Evolutionary conservation across 2,888 invertebrate genomes (phyloP).

Genomic region (Tachystola acroxantha): DNA sequence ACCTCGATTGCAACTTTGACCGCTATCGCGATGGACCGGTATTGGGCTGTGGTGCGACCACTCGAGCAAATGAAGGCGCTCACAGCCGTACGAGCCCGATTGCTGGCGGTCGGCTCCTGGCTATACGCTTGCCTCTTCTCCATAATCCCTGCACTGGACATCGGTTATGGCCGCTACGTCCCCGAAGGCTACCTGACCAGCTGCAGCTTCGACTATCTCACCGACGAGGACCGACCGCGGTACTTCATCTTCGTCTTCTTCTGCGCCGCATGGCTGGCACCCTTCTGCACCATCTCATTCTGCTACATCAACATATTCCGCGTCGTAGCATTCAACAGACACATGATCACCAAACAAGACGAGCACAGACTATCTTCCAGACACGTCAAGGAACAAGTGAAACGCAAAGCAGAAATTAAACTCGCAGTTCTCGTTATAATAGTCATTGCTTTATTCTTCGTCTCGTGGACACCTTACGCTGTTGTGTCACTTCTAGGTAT

Average conservation of each 20-base stretch:
- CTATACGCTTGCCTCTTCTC: conserved; percentile 84
- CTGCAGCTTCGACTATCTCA: conserved; percentile 91
- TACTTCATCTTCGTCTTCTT: conserved; percentile 87
- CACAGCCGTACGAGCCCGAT: conserved; percentile 78
- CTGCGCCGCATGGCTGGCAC: conserved; percentile 86
- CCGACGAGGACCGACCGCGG: conserved; percentile 77
- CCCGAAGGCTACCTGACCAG: conserved; percentile 91
- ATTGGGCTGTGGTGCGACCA: conserved; percentile 89
- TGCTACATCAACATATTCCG: conserved; percentile 85
- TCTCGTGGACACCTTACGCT: conserved; percentile 91
- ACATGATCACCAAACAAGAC: conserved; percentile 57
- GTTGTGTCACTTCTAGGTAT: conserved; percentile 86
- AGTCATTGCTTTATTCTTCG: conserved; percentile 85
- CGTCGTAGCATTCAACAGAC: conserved; percentile 77
- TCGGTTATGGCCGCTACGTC: conserved; percentile 86
- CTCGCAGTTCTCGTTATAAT: conserved; percentile 83
- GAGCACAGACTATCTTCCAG: conserved; percentile 72
- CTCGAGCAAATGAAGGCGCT: conserved; percentile 82
- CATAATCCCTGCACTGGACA: conserved; percentile 82
- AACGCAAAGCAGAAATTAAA: conserved; percentile 84
- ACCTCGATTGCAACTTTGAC: conserved; percentile 89
- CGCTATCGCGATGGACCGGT: conserved; percentile 89
- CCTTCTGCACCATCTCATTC: conserved; percentile 83
- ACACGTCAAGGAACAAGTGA: conserved; percentile 79
- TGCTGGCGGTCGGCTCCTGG: conserved; percentile 84